Evolutionary conservation across 2,797 vertebrate genomes (phyloP).

Genomic region (Chromobotia macracanthus): DNA sequence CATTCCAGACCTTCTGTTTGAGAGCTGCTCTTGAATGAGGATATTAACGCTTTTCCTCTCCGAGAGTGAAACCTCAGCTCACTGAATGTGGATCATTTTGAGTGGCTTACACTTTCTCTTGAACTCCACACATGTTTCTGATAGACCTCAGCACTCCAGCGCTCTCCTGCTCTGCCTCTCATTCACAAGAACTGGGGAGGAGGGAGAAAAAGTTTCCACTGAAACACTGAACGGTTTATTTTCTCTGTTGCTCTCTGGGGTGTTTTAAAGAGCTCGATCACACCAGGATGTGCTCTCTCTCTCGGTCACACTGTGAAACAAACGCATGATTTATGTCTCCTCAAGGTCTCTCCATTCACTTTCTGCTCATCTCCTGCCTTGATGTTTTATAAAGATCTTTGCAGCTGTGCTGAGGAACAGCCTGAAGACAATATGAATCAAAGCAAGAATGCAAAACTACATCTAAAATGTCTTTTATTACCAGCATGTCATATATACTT

Average conservation of each 20-base stretch:
- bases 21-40: slow-evolving; percentile 35
- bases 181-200: slow-evolving; percentile 65
- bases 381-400: slow-evolving; percentile 20
- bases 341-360: slow-evolving; percentile 44
- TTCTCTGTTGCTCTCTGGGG: slow-evolving; percentile 63
- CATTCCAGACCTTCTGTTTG: not conserved
- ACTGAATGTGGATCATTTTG: slow-evolving; percentile 48
- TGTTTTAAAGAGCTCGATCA: slow-evolving; percentile 58
- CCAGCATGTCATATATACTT: not conserved
- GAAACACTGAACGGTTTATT: slow-evolving; percentile 66
- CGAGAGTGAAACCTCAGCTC: slow-evolving; percentile 37
- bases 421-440: not conserved
- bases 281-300: slow-evolving; percentile 49
- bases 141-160: slow-evolving; percentile 80
- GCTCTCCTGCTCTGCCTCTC: slow-evolving; percentile 76
- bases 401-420: not conserved
- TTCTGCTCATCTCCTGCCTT: slow-evolving; percentile 29
- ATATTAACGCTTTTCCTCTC: slow-evolving; percentile 59
- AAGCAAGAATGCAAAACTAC: not conserved
- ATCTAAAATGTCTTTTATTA: not conserved
- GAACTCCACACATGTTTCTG: slow-evolving; percentile 83
- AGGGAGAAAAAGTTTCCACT: slow-evolving; percentile 57
- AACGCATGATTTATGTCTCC: slow-evolving; percentile 47
- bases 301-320: slow-evolving; percentile 46
- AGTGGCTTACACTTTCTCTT: slow-evolving; percentile 60